These are phyloP conservation scores for Corella eumyota DNA, from an alignment of 23 tunicate genomes.

Conservation along the genomic window DNA sequence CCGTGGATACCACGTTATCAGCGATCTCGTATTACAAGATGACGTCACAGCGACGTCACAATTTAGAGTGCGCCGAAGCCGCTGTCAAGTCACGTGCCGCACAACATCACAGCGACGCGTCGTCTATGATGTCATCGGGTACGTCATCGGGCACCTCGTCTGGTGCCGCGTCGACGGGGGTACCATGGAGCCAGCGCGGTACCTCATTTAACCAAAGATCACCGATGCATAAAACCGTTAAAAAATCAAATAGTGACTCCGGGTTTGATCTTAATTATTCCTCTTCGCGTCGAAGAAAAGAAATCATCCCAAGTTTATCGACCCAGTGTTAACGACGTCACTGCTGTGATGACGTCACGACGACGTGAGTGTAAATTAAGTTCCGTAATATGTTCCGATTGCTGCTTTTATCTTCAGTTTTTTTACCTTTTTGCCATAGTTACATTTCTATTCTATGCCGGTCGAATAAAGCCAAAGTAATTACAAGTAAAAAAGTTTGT, in stretches of 20 bases:
- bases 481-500: too few species aligned
- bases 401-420: neutral
- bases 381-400: neutral
- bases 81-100: slow-evolving; percentile 16
- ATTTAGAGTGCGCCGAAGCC: slow-evolving; percentile 15
- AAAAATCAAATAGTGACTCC: slow-evolving; percentile 28
- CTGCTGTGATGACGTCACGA: neutral
- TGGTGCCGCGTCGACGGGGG: slow-evolving; percentile 8
- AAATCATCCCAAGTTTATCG: neutral
- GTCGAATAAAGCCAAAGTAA: too few species aligned
- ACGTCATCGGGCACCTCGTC: slow-evolving; percentile 9
- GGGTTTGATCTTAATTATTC: slow-evolving; percentile 7
- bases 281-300: slow-evolving; percentile 1
- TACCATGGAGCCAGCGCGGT: neutral
- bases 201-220: slow-evolving; percentile 8
- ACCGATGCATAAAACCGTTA: slow-evolving; percentile 1
- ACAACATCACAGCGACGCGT: slow-evolving; percentile 24
- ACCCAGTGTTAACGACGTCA: slow-evolving; percentile 1
- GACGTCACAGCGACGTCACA: slow-evolving; percentile 1
- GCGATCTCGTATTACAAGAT: slow-evolving; percentile 44
- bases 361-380: neutral
- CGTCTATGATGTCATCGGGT: slow-evolving; percentile 59
- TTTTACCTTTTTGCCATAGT: neutral
- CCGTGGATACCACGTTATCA: slow-evolving; percentile 48
- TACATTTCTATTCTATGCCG: slow-evolving; percentile 3